Evolutionary conservation across 1,140 invertebrate species (phyloP).

Genomic region (Reticulitermes speratus): DNA sequence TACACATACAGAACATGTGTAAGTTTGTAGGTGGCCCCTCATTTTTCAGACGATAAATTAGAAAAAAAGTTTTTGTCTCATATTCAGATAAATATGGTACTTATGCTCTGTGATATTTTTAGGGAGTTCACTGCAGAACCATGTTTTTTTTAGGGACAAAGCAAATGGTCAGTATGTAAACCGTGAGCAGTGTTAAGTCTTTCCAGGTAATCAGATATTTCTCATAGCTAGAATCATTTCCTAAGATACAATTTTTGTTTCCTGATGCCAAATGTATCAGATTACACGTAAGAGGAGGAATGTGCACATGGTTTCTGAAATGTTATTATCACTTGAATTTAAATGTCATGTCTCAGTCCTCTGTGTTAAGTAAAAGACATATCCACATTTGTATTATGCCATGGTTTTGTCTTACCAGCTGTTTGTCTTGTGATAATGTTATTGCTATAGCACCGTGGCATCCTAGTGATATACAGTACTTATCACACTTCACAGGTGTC

Average conservation of each 20-base stretch:
- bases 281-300: background rate
- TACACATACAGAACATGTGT: too few relatives aligned
- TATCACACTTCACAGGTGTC: background rate
- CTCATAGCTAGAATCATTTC: background rate
- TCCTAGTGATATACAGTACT: background rate
- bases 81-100: background rate
- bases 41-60: too few relatives aligned
- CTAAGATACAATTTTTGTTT: background rate
- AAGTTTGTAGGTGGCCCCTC: too few relatives aligned
- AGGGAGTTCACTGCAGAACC: background rate
- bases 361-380: background rate
- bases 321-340: background rate
- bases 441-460: background rate
- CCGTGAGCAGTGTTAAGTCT: background rate
- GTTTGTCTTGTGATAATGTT: background rate
- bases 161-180: background rate
- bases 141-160: background rate
- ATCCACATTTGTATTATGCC: background rate
- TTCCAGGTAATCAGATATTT: background rate
- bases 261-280: background rate
- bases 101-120: background rate
- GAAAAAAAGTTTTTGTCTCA: too few relatives aligned
- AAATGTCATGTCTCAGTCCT: background rate
- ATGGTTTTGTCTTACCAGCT: background rate
- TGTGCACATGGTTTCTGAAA: background rate